Conservation (phyloP, 1,140 invertebrate species). For the Chelonus insularis region DNA sequence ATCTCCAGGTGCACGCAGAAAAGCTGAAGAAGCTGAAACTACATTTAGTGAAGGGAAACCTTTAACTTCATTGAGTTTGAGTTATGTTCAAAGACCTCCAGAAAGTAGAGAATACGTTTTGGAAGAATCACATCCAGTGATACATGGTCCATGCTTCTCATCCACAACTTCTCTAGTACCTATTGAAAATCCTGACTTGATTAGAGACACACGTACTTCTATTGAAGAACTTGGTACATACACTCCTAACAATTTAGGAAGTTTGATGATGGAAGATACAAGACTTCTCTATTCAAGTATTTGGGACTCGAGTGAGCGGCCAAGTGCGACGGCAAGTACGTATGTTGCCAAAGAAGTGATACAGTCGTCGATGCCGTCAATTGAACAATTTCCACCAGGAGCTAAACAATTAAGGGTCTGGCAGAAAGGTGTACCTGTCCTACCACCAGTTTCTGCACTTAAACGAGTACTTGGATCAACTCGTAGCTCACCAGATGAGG, state of each 20-base stretch:
- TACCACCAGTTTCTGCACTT: constrained; percentile 77
- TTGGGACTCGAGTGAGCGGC: constrained; percentile 62
- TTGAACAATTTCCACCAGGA: constrained; percentile 55
- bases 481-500: constrained; percentile 84
- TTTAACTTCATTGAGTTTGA: constrained; percentile 44
- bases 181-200: constrained; percentile 80
- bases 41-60: constrained; percentile 43
- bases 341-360: constrained; percentile 81
- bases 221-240: constrained; percentile 45
- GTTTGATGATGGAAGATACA: constrained; percentile 69
- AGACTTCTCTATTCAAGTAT: constrained; percentile 72
- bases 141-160: constrained; percentile 62
- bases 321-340: constrained; percentile 46
- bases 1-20: constrained; percentile 41
- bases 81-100: constrained; percentile 47
- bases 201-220: constrained; percentile 69
- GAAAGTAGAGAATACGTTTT: constrained; percentile 44
- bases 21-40: constrained; percentile 50
- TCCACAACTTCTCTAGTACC: constrained; percentile 69
- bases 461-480: constrained; percentile 77
- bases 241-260: constrained; percentile 46
- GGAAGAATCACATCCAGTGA: constrained; percentile 36
- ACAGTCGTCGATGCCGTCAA: constrained; percentile 45
- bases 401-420: constrained; percentile 81
- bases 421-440: constrained; percentile 80